These are phyloP conservation scores for Apis florea DNA, from an alignment of 1,140 invertebrate genomes.

Conservation along the genomic window DNA sequence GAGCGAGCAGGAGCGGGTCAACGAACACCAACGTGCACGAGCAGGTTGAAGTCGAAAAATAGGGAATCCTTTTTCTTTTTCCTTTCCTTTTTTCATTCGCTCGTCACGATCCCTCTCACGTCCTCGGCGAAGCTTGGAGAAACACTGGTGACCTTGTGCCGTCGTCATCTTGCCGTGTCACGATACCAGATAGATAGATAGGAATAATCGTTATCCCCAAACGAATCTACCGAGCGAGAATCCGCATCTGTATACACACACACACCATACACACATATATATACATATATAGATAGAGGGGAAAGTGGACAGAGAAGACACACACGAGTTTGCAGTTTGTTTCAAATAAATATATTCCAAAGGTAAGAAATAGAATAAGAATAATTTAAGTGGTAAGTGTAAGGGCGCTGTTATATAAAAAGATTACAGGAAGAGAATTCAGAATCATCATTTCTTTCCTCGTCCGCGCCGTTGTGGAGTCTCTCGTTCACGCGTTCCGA, in stretches of 20 bases:
- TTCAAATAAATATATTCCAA: conserved; percentile 43
- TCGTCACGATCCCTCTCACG: not conserved
- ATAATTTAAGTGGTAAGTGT: not conserved
- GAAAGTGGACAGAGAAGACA: not conserved
- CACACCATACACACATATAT: no score
- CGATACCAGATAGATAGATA: not conserved
- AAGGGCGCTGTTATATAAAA: not conserved
- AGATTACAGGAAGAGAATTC: not conserved
- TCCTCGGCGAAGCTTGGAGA: not conserved
- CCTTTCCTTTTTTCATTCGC: no score
- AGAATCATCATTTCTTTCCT: not conserved
- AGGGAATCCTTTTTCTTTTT: not conserved
- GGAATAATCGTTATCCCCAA: not conserved
- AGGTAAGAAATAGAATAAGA: not conserved
- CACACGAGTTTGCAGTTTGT: not conserved
- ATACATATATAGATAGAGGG: no score
- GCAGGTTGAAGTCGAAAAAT: conserved; percentile 16
- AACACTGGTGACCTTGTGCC: conserved; percentile 2
- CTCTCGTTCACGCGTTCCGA: no score
- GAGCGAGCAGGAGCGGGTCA: conserved; percentile 36
- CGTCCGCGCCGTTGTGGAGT: not conserved
- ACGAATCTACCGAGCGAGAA: no score
- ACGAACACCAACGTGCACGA: conserved; percentile 33
- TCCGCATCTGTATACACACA: no score
- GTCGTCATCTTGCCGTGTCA: no score